These are phyloP conservation scores for Lateolabrax maculatus DNA, from an alignment of 2,797 vertebrate genomes.

Conservation along the genomic window DNA sequence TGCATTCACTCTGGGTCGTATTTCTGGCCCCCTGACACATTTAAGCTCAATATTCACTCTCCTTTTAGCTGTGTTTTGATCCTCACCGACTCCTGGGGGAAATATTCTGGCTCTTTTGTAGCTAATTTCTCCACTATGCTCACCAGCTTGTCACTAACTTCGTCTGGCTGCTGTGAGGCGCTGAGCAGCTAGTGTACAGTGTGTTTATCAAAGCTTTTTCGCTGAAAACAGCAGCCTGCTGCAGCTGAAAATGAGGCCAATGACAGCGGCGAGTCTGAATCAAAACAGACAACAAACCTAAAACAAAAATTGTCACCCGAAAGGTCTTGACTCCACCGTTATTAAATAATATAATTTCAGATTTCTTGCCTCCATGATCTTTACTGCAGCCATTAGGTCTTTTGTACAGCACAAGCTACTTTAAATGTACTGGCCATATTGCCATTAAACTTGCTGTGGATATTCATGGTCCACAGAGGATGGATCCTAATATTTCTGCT, in stretches of 20 bases:
- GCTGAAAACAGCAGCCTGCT: neutral
- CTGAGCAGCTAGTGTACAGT: too few relatives aligned
- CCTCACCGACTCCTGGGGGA: neutral
- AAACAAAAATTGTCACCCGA: too few relatives aligned
- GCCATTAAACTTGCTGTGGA: neutral
- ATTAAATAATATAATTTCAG: too few relatives aligned
- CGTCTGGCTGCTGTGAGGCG: too few relatives aligned
- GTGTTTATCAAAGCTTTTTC: too few relatives aligned
- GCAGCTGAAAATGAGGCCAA: neutral
- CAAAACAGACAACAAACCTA: too few relatives aligned
- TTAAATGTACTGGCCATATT: neutral
- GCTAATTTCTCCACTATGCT: too few relatives aligned
- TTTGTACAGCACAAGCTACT: too few relatives aligned
- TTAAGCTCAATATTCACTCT: neutral
- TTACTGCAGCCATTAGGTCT: neutral
- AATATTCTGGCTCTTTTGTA: neutral
- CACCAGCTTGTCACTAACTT: too few relatives aligned
- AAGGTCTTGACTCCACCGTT: neutral
- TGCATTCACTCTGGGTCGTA: too few relatives aligned
- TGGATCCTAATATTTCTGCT: neutral
- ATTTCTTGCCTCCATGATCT: too few relatives aligned
- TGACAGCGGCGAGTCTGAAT: neutral
- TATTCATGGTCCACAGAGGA: neutral
- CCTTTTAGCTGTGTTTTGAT: neutral
- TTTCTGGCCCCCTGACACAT: too few relatives aligned